Evolutionary conservation across 2,888 invertebrate genomes (phyloP), one percentile per base, ranked within the genome.

Genomic region (Axea sp.): DNA sequence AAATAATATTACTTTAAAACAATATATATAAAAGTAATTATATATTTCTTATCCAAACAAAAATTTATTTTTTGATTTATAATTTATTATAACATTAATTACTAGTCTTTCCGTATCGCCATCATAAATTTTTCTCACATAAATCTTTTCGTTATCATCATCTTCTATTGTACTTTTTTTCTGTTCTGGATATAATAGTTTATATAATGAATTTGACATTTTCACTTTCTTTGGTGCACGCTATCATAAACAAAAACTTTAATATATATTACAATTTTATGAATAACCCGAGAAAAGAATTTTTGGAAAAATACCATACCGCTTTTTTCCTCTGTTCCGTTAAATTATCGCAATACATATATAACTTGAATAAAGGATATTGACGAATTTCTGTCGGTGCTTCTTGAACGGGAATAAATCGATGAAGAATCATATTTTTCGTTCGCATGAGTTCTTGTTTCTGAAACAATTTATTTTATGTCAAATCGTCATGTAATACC

Each of bases 361-460:
- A 84, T 9, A 87, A 80, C 49, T 85, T 90, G 85, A 93, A 92
- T 1, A 93, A 91, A 0, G 93, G 93, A 84, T 93, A 93, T 69
- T 91, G 88, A 78, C 89, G 90, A 83, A 93, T 89, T 81, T 92
- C 92, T 1, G 90, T 89, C 0, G 93, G 92, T 37, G 92, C 92
- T 77, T 92, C 91, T 76, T 91, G 90, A 26, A 93, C 85, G 0
- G 92, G 92, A 37, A 93, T 92, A 82, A 91, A 91, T 19, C 93
- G 93, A 39, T 90, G 90, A 15, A 93, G 88, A 62, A 93, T 92
- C 75, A 93, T 88, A 75, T 91, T 90, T 83, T 93, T 93, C 74
- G 93, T 90, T 59, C 93, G 88, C 83, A 92, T 92, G 88, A 92
- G 90, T 86, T 93, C 93, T 80, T 91, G 90, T 79, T 89, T 88